These are phyloP conservation scores for Bothrops alternatus DNA, from an alignment of 2,797 vertebrate genomes.

Conservation along the genomic window DNA sequence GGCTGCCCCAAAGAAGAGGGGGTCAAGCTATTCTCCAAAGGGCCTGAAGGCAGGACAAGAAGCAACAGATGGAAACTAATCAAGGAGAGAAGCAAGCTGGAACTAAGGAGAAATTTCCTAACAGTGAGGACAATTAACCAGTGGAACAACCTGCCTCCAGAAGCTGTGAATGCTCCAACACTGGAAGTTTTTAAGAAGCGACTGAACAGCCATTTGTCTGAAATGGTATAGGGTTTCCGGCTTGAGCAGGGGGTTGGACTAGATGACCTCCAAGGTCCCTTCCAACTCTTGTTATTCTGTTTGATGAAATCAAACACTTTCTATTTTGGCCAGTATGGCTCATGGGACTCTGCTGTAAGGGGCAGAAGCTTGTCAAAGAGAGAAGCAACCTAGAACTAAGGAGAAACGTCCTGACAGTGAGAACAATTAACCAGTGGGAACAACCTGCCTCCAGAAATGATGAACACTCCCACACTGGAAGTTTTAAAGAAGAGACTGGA, in stretches of 20 bases:
- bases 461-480: not conserved
- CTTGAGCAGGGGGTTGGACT: not conserved
- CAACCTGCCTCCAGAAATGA: not conserved
- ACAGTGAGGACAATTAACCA: not conserved
- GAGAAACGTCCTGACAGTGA: not conserved
- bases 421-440: not conserved
- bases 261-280: not conserved
- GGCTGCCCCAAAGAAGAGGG: not conserved
- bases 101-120: not conserved
- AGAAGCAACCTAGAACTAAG: not conserved
- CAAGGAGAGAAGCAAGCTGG: not conserved
- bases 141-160: not conserved
- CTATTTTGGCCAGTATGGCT: too few relatives aligned
- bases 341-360: too few relatives aligned
- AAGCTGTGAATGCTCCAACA: not conserved
- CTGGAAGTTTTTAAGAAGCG: not conserved
- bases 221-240: not conserved
- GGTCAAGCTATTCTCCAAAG: not conserved
- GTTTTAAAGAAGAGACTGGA: not conserved
- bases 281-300: not conserved
- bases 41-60: not conserved
- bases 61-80: not conserved
- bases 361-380: not conserved
- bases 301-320: too few relatives aligned
- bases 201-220: rapidly evolving